Base-by-base conservation (phyloP, 2,888 invertebrate species). In the Agonopterix alstromeriana region DNA sequence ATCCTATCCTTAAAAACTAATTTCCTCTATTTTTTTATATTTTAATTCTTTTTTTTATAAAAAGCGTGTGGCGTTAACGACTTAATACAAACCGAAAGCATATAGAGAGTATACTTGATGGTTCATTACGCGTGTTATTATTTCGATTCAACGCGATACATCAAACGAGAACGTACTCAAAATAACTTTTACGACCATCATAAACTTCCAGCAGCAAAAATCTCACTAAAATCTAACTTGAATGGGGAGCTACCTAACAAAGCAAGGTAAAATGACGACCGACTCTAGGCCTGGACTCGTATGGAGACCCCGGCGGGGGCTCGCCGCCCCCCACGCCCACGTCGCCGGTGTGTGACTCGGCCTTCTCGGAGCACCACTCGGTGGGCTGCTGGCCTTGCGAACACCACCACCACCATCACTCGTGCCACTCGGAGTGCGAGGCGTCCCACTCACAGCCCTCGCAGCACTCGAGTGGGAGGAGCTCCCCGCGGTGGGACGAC, bases 261-360 rank as follows among this genome's bases (percentile, higher is more conserved):
- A 10, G 38, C 1, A 38, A 38, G 10, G 38, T n/a, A n/a, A n/a
- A 4, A 7, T 38, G n/a, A 38, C 38, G 10, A 9, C 38, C 12
- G 42, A 11, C 42, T 63, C 53, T 79, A 88, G 88, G 86, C 86
- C 70, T 81, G 72, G 88, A 87, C 63, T 82, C 86, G 57, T 86
- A 79, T 63, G 82, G 79, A 59, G 88, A 87, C 58, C 86, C 86
- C 17, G 88, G 87, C 9, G 87, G 86, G 67, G 87, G 85, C 48
- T 79, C 79, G 71, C 84, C 83, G 45, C 85, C 87, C 27, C 83
- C 83, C 48, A 82, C 87, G 56, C 89, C 85, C 65, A 83, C 81
- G 57, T 89, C 85, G 52, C 89, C 84, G 47, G 85, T 82, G 60
- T 88, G 77, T 76, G 90, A 85, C 77, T 88, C 84, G 49, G 90